Base-by-base conservation (phyloP, 2,797 vertebrate genomes). In the Vireo griseus region DNA sequence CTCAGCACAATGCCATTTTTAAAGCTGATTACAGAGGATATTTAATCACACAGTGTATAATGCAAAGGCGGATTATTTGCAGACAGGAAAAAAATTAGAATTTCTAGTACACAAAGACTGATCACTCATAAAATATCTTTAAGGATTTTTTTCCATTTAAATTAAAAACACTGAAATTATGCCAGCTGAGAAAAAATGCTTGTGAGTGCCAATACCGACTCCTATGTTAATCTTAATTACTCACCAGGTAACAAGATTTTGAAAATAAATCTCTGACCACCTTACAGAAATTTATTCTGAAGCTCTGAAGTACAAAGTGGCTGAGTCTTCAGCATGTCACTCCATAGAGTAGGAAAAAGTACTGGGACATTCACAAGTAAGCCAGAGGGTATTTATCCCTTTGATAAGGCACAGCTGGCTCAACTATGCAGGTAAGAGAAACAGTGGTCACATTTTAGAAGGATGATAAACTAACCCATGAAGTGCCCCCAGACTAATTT, bases 401-500 rank as follows among this genome's bases (percentile, higher is more conserved):
- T 20, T 29, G 13, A 9, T 39, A 15, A 45, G 16, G 11, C 28
- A 51, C 28, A 51, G 13, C 19, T 72, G 24, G 11, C 8, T 66
- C 24, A 58, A 2, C 4, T 33, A 21, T 13, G 29, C 13, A 40
- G 20, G 6, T 20, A 33, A 47, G 17, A 47, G 33, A 40, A 73
- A 31, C 28, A 52, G 47, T 40, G 16, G 10, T 45, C 51, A 3
- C 16, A 1, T 35, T 8, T 20, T 31, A 45, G 33, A 59, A 33
- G 9, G 13, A 10, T 47, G 14, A 47, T 19, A 47, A 59, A 35
- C 21, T 47, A 59, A 22, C 2, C 5, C 9, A 10, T 13, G 10
- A 52, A 15, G 6, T 0, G 2, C 3, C 14, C 4, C 2, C 13
- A 29, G 9, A 21, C 16, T 54, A 2, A 31, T 45, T 45, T 42